Percentiles rank a stretch among this genome's conserved stretches.
Conservation (phyloP, 2,113 vertebrate species). For the Datnioides undecimradiatus region DNA sequence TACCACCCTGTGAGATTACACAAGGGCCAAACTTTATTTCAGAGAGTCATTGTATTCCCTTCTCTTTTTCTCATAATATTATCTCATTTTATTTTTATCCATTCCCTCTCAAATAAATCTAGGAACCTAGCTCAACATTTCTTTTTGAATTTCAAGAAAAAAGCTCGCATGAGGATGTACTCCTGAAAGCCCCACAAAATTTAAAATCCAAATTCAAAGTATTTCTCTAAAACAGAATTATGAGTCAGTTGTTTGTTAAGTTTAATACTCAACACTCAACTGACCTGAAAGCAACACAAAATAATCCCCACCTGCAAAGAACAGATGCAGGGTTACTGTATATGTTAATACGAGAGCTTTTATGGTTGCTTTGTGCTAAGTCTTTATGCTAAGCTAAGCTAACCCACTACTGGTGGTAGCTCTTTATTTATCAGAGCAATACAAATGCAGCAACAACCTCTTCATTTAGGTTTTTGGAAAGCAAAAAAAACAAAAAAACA, state of each 20-base stretch:
- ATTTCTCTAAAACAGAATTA: background rate
- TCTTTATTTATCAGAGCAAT: too few relatives aligned
- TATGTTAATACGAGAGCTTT: background rate
- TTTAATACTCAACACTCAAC: background rate
- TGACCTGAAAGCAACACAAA: background rate
- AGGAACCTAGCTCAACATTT: background rate
- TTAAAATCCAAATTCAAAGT: background rate
- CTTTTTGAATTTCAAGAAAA: too few relatives aligned
- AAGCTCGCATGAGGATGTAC: too few relatives aligned
- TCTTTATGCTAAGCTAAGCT: too few relatives aligned
- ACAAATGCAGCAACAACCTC: too few relatives aligned
- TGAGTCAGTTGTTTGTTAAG: background rate
- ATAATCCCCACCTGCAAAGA: too few relatives aligned
- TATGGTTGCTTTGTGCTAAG: too few relatives aligned
- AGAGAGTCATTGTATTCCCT: background rate
- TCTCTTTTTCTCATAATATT: background rate
- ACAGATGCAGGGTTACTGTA: background rate
- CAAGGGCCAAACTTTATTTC: background rate
- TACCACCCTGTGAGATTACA: background rate
- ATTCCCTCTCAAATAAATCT: background rate
- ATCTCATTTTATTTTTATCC: background rate
- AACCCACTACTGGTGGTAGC: too few relatives aligned
- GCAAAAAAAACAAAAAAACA: background rate
- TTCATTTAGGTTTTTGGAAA: too few relatives aligned
- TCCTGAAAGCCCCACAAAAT: background rate